phyloP scores from a whole-genome alignment of 2,113 vertebrate species.

The Lethenteron camtschaticum region DNA sequence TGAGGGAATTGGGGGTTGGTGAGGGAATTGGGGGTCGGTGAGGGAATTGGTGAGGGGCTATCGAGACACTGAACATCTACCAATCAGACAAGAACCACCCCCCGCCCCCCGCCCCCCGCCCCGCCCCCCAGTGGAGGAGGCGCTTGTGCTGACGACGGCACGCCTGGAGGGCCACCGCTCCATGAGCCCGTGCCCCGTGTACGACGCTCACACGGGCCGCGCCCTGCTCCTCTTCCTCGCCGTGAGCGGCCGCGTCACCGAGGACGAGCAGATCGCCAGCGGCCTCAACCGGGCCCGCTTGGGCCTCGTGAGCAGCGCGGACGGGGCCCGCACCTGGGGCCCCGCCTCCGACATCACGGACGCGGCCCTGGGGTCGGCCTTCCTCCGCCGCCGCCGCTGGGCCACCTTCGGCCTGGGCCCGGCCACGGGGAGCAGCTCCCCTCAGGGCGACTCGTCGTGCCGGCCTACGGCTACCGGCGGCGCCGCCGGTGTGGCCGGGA shows the following conservation, averaged over 20 bases:
- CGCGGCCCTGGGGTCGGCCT: conserved; percentile 29
- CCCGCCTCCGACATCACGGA: conserved; percentile 41
- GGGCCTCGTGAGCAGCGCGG: conserved; percentile 45
- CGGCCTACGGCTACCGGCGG: conserved; percentile 66
- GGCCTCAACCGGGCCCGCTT: conserved; percentile 60
- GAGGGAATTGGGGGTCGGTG: too few relatives aligned
- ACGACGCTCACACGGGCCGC: conserved; percentile 42
- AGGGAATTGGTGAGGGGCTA: too few relatives aligned
- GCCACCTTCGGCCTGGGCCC: conserved; percentile 64
- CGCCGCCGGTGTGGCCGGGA: conserved; percentile 13
- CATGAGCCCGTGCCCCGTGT: conserved; percentile 86
- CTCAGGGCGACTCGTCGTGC: conserved; percentile 55
- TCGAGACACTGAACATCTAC: too few relatives aligned
- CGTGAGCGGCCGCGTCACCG: conserved; percentile 38
- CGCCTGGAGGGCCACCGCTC: conserved; percentile 48
- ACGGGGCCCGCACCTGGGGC: conserved; percentile 56
- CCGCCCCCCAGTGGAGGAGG: conserved; percentile 41
- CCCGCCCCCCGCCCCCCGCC: too few relatives aligned
- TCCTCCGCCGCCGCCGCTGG: conserved; percentile 24
- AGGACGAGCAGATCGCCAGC: conserved; percentile 51
- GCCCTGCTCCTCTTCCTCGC: conserved; percentile 47
- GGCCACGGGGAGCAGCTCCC: conserved; percentile 70
- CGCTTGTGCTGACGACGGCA: conserved; percentile 38
- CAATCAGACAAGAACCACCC: too few relatives aligned
- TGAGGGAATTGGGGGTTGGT: too few relatives aligned